Conservation (phyloP, 2,797 vertebrate genomes). For the Hypotaenidia philippensis region DNA sequence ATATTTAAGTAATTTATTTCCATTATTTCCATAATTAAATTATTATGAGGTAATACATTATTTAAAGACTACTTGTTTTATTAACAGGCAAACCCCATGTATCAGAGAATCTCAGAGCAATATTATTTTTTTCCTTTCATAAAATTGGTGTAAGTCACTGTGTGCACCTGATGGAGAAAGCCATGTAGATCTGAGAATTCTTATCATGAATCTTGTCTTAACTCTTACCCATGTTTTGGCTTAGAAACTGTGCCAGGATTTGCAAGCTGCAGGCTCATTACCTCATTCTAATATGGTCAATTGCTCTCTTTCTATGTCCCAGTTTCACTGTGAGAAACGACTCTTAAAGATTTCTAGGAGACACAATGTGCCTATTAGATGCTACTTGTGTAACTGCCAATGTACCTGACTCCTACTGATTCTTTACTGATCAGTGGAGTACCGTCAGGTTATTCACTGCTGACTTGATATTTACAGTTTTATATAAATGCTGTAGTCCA, state of each 20-base stretch:
- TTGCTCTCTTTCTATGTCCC: background rate
- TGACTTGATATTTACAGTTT: background rate
- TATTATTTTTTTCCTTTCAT: background rate
- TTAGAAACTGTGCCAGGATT: background rate
- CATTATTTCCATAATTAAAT: background rate
- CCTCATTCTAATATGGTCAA: background rate
- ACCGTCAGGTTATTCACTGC: background rate
- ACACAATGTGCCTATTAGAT: background rate
- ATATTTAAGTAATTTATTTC: slow-evolving; percentile 34
- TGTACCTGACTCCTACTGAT: background rate
- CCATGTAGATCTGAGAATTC: background rate
- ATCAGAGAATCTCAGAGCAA: background rate
- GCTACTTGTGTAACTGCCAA: background rate
- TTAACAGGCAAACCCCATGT: background rate
- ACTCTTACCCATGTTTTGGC: background rate
- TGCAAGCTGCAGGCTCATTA: background rate
- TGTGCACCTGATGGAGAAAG: background rate
- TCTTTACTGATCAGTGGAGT: background rate
- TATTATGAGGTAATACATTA: background rate
- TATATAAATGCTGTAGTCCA: background rate
- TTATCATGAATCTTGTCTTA: background rate
- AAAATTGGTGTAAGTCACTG: background rate
- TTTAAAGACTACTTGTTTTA: background rate
- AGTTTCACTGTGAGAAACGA: background rate
- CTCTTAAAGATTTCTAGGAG: background rate